A percentile compares a stretch with the other conserved stretches of the same genome.
These are phyloP conservation scores for Lacerta agilis DNA, from an alignment of 2,797 vertebrate species.

Conservation along the genomic window DNA sequence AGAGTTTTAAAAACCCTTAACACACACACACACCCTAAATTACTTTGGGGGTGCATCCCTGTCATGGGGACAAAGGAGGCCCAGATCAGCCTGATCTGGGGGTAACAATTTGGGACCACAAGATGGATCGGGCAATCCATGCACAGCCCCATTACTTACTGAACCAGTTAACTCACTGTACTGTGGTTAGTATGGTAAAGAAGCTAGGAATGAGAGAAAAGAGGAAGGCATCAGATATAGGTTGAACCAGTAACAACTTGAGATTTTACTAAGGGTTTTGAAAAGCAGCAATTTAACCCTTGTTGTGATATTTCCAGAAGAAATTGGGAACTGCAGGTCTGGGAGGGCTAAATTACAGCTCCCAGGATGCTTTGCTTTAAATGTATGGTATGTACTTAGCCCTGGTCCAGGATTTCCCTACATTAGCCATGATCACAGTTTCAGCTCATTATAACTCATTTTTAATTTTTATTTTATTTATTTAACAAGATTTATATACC, in stretches of 20 bases:
- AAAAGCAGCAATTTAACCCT: background rate
- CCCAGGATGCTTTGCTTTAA: too few species aligned
- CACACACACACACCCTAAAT: too few species aligned
- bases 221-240: background rate
- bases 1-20: too few species aligned
- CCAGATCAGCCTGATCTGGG: background rate
- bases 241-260: background rate
- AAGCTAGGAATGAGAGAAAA: background rate
- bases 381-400: too few species aligned
- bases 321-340: too few species aligned
- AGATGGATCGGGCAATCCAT: background rate
- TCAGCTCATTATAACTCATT: too few species aligned
- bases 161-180: background rate
- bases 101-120: background rate
- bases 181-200: background rate
- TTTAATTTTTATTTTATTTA: too few species aligned
- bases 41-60: too few species aligned
- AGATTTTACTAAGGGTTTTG: background rate
- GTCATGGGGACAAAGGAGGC: background rate
- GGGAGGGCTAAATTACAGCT: too few species aligned
- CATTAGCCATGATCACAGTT: too few species aligned
- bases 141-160: background rate
- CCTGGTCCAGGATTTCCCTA: background rate
- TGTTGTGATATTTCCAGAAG: background rate
- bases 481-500: too few species aligned